A percentile compares a stretch with the other conserved stretches of the same genome.
These are phyloP conservation scores for Dryococelus australis DNA, from an alignment of 2,888 invertebrate species.

Conservation along the genomic window DNA sequence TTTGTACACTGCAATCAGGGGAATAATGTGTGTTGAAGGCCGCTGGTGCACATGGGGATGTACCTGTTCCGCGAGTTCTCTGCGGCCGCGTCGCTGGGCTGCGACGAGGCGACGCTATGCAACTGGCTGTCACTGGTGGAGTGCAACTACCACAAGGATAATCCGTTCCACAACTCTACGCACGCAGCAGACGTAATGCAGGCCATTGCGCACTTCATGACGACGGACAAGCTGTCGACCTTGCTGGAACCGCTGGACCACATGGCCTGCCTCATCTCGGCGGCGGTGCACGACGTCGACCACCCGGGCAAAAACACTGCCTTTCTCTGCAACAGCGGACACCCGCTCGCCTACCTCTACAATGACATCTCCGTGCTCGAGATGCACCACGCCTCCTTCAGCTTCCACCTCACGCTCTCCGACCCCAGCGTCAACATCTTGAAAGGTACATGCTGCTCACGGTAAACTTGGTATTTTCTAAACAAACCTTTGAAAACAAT, in stretches of 20 bases:
- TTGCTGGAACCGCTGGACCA: slow-evolving; percentile 91
- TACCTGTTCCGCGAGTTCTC: slow-evolving; percentile 86
- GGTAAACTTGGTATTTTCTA: too few species aligned
- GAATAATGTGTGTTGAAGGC: slow-evolving; percentile 61
- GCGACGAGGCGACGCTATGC: slow-evolving; percentile 83
- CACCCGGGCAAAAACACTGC: slow-evolving; percentile 94
- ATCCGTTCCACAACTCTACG: slow-evolving; percentile 97
- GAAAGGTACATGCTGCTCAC: slow-evolving; percentile 61
- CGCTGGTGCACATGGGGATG: slow-evolving; percentile 87
- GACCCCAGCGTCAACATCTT: slow-evolving; percentile 96
- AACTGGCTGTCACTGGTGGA: slow-evolving; percentile 94
- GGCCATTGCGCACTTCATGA: slow-evolving; percentile 92
- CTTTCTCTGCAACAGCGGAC: slow-evolving; percentile 92
- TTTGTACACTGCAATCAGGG: background rate
- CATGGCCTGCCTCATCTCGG: slow-evolving; percentile 89
- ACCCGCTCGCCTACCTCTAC: slow-evolving; percentile 90
- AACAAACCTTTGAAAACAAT: background rate
- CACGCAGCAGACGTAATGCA: slow-evolving; percentile 97
- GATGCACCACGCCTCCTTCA: slow-evolving; percentile 94
- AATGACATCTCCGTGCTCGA: slow-evolving; percentile 96
- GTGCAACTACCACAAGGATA: slow-evolving; percentile 87
- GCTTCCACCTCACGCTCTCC: slow-evolving; percentile 90
- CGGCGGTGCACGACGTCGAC: slow-evolving; percentile 95
- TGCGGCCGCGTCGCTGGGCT: slow-evolving; percentile 81
- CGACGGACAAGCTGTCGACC: slow-evolving; percentile 80